Percentiles rank a stretch among this genome's conserved stretches.
phyloP scores from a whole-genome alignment of 2,888 invertebrate species.

The Drosophila fulvimacula region DNA sequence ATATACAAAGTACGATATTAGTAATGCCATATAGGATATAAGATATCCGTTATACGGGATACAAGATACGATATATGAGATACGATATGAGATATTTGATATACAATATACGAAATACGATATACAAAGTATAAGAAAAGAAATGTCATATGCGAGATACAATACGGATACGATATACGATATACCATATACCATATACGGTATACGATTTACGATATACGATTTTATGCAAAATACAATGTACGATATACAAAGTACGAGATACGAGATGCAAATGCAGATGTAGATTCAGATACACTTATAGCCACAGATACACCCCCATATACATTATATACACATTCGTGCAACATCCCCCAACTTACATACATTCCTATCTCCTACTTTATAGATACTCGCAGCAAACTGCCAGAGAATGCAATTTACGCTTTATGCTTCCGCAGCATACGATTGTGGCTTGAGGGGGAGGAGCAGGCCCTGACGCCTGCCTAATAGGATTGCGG shows the following conservation, averaged over 20 bases:
- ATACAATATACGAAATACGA: too few relatives aligned
- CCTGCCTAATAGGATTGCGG: conserved; percentile 58
- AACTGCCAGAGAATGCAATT: conserved; percentile 44
- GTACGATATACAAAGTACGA: neutral
- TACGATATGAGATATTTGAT: too few relatives aligned
- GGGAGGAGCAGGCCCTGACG: neutral
- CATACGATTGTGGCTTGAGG: conserved; percentile 2
- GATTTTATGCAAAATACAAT: too few relatives aligned
- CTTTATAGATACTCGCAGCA: conserved; percentile 1
- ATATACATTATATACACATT: neutral
- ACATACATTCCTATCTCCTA: conserved; percentile 10
- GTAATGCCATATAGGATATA: too few relatives aligned
- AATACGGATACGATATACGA: too few relatives aligned
- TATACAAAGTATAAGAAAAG: too few relatives aligned
- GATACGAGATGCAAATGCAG: neutral
- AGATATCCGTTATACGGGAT: too few relatives aligned
- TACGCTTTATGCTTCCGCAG: conserved; percentile 29
- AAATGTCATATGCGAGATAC: too few relatives aligned
- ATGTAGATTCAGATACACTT: neutral
- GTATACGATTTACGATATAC: neutral
- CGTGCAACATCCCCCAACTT: neutral
- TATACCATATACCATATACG: too few relatives aligned
- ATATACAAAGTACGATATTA: too few relatives aligned
- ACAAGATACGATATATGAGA: too few relatives aligned
- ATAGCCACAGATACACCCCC: neutral